phyloP scores from a whole-genome alignment of 2,797 vertebrate species.

The Tapirus indicus region DNA sequence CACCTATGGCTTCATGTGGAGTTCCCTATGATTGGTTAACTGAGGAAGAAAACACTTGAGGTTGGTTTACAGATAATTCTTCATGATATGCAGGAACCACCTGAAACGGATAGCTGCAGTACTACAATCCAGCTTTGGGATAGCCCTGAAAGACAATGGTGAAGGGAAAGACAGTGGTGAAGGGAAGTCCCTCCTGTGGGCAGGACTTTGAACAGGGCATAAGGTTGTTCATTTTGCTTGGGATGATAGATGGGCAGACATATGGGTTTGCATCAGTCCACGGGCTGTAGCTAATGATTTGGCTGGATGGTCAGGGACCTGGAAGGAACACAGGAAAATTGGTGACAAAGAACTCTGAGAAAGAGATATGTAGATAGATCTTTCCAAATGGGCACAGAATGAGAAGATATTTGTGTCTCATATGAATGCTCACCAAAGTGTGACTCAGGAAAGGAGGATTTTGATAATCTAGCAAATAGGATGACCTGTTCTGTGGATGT shows the following conservation, averaged over 20 bases:
- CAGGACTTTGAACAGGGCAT: not conserved
- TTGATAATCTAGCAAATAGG: not conserved
- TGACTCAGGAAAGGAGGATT: not conserved
- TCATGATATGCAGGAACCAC: not conserved
- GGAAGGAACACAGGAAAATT: not conserved
- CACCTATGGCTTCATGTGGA: not conserved
- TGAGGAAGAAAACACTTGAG: not conserved
- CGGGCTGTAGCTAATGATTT: not conserved
- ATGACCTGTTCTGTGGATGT: not conserved
- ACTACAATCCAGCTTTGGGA: not conserved
- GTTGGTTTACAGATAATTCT: not conserved
- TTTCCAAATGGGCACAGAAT: not conserved
- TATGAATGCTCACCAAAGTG: not conserved
- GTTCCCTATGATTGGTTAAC: not conserved
- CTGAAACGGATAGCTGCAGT: not conserved
- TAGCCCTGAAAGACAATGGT: not conserved
- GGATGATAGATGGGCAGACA: not conserved
- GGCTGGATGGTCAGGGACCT: not conserved
- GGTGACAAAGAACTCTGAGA: not conserved
- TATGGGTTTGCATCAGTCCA: not conserved
- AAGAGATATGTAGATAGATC: not conserved
- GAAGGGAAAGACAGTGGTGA: not conserved
- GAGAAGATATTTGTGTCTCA: not conserved
- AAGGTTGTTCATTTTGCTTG: not conserved
- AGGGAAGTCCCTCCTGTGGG: not conserved